Percentiles rank a stretch among this genome's conserved stretches.
These are phyloP conservation scores for Diachrysia chrysitis DNA, from an alignment of 2,888 invertebrate genomes.

Conservation along the genomic window DNA sequence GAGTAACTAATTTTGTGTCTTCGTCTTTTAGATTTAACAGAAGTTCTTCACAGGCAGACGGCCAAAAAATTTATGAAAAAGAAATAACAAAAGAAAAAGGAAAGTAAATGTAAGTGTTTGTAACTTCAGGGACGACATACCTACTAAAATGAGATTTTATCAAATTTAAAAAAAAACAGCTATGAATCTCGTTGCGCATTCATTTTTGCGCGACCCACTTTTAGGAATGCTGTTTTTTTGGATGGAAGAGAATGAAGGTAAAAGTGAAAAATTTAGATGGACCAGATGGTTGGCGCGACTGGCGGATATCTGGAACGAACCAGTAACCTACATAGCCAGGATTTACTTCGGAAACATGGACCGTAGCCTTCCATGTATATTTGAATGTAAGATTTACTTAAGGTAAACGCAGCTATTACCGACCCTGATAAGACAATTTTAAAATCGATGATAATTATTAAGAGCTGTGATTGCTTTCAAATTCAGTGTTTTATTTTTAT, in stretches of 20 bases:
- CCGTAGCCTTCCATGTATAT: conserved; percentile 23
- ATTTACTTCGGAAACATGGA: conserved; percentile 43
- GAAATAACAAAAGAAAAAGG: neutral
- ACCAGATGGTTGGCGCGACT: conserved; percentile 67
- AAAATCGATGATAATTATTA: too few species aligned
- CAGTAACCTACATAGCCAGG: conserved; percentile 59
- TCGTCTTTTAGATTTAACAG: neutral
- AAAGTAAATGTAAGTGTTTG: conserved; percentile 5
- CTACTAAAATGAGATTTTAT: conserved; percentile 46
- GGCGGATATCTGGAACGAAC: conserved; percentile 54
- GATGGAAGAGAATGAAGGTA: conserved; percentile 57
- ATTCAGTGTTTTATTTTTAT: too few species aligned
- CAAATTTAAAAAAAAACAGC: conserved; percentile 44
- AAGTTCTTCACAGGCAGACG: neutral
- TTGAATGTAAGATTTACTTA: conserved; percentile 33
- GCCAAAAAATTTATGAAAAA: neutral
- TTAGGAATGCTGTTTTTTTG: conserved; percentile 52
- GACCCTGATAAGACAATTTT: too few species aligned
- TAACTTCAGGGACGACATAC: conserved; percentile 7
- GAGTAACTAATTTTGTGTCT: too few species aligned
- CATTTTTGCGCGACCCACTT: conserved; percentile 64
- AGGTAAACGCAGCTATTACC: too few species aligned
- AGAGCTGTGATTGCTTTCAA: too few species aligned
- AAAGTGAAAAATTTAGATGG: conserved; percentile 66
- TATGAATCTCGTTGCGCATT: conserved; percentile 53